These are phyloP conservation scores for Helobdella robusta DNA, from an alignment of 2,888 invertebrate species.

Conservation along the genomic window DNA sequence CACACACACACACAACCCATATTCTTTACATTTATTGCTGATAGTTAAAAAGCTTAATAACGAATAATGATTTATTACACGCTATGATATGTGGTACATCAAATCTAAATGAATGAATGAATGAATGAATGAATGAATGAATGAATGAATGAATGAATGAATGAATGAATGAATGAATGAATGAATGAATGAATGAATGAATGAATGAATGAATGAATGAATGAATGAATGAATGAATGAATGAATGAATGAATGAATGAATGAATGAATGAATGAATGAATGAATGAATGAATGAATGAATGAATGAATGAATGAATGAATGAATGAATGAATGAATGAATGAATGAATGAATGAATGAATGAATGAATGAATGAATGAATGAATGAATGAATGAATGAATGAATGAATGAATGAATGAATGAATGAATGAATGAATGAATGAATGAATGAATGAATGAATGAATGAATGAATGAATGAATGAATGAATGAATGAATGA, in stretches of 20 bases:
- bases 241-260: constrained; percentile 2
- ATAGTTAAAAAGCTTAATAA: no score
- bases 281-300: constrained; percentile 2
- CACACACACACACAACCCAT: no score
- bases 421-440: constrained; percentile 2
- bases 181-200: constrained; percentile 2
- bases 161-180: constrained; percentile 2
- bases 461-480: neutral
- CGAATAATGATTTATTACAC: no score
- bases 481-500: neutral
- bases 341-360: constrained; percentile 2
- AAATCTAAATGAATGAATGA: neutral
- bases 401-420: constrained; percentile 2
- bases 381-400: constrained; percentile 2
- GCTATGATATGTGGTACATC: neutral
- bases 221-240: constrained; percentile 2
- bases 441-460: neutral
- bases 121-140: neutral
- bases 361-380: constrained; percentile 2
- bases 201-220: constrained; percentile 2
- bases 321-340: constrained; percentile 2
- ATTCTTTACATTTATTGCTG: no score
- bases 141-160: constrained; percentile 2
- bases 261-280: constrained; percentile 2
- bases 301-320: constrained; percentile 2